Evolutionary conservation across 2,888 invertebrate genomes (phyloP), one percentile per base, ranked within the genome.

Genomic region (Monoplex corrugatus): DNA sequence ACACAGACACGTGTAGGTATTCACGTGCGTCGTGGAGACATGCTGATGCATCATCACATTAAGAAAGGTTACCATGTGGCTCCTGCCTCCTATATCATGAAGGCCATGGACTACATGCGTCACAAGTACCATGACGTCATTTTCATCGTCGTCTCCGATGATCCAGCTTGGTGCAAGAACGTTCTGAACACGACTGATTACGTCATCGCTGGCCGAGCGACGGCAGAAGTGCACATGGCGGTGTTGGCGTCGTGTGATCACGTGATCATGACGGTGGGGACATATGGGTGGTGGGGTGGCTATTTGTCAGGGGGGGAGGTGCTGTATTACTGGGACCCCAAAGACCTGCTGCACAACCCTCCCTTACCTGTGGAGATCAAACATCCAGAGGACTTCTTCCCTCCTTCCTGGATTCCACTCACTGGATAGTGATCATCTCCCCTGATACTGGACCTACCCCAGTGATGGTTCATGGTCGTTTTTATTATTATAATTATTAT

Each of bases 101-200:
- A 87, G 16, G 89, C 89, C 38, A 50, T 87, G 89, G 86, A 82
- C 82, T 87, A 89, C 86, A 83, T 89, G 89, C 68, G 89, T 38
- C 43, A 72, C 3, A 87, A 45, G 23, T 57, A 87, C 75, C 50
- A 38, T 23, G 72, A 84, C 72, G 89, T 82, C 72, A 80, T 83
- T 45, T 89, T 89, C 44, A 13, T 89, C 5, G 19, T 87, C 40
- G 82, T 84, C n/a, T 50, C 82, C 6, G 87, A 89, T 44, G 82
- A 87, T 23, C 19, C 40, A 5, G n/a, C n/a, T n/a, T 89, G 89
- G 89, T 83, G 82, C 32, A 19, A 50, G 32, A 50, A n/a, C 16
- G 44, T 44, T n/a, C n/a, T 89, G 44, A 40, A 80, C 40, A 6
- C 28, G 13, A 35, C 68, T 13, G 89, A 87, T 32, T 16, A 68